Conservation (phyloP, 1,140 invertebrate species). For the Temnothorax curvispinosus region DNA sequence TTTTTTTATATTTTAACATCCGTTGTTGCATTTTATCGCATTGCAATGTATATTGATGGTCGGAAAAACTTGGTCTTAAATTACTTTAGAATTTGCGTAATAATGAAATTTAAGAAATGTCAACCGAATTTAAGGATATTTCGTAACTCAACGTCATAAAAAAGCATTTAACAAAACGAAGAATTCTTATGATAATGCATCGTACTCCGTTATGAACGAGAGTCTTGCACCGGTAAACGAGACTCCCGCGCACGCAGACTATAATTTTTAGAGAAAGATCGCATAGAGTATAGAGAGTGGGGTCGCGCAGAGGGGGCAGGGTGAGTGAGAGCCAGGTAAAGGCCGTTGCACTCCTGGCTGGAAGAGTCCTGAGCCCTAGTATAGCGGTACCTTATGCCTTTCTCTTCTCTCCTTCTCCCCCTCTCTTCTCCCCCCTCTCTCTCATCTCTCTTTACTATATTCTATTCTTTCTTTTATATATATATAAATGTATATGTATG, state of each 20-base stretch:
- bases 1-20: background rate
- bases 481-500: background rate
- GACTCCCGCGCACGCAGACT: conserved; percentile 53
- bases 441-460: background rate
- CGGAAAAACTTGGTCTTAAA: background rate
- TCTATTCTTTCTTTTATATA: background rate
- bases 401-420: conserved; percentile 27
- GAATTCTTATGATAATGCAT: conserved; percentile 32
- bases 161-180: background rate
- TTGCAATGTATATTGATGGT: background rate
- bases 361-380: conserved; percentile 45
- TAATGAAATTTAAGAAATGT: background rate
- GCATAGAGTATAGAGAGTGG: conserved; percentile 40
- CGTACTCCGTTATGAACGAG: conserved; percentile 66
- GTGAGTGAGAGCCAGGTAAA: conserved; percentile 73
- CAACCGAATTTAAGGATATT: background rate
- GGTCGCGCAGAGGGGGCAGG: background rate
- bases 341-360: conserved; percentile 78
- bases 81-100: background rate
- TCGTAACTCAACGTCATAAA: conserved; percentile 4
- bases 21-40: background rate
- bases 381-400: conserved; percentile 73
- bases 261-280: conserved; percentile 64
- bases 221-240: conserved; percentile 53
- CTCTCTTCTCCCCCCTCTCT: too few species aligned